Evolutionary conservation across 2,113 vertebrate species (phyloP).

Genomic region (Tautogolabrus adspersus): DNA sequence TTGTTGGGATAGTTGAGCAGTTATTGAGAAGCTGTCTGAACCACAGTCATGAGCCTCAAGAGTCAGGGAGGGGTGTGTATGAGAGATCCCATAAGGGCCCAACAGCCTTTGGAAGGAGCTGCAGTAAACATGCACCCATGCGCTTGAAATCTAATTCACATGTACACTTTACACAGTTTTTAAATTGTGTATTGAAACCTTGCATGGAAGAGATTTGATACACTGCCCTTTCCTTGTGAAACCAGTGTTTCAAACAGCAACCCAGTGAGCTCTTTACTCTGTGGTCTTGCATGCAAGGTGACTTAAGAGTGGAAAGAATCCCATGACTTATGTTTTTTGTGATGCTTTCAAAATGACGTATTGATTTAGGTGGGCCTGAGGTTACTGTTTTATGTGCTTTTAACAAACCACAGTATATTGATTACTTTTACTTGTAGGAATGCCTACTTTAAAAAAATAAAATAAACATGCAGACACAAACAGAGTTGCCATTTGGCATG

Average conservation of each 20-base stretch:
- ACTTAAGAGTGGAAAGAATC: conserved; percentile 45
- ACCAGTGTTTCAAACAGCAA: conserved; percentile 47
- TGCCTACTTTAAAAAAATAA: conserved; percentile 27
- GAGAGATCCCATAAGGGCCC: conserved; percentile 54
- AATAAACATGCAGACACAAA: conserved; percentile 15
- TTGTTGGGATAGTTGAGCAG: conserved; percentile 63
- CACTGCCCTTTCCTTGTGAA: conserved; percentile 34
- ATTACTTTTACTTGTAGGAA: conserved; percentile 54
- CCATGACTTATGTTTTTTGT: conserved; percentile 50
- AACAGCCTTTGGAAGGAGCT: conserved; percentile 56
- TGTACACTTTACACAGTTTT: conserved; percentile 43
- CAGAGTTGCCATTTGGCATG: conserved; percentile 29
- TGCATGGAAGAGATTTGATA: conserved; percentile 40
- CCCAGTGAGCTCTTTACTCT: conserved; percentile 29
- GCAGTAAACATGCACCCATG: conserved; percentile 50
- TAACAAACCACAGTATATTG: conserved; percentile 46
- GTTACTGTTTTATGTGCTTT: conserved; percentile 38
- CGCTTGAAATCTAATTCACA: conserved; percentile 8
- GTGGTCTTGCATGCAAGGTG: conserved; percentile 62
- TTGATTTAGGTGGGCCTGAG: conserved; percentile 41
- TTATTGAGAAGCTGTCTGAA: conserved; percentile 63
- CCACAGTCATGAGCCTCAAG: conserved; percentile 49
- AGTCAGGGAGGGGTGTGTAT: conserved; percentile 57
- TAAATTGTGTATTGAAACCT: conserved; percentile 10
- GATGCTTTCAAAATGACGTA: conserved; percentile 41